These are phyloP conservation scores for Dicentrarchus labrax DNA, from an alignment of 2,113 vertebrate genomes.

Conservation along the genomic window DNA sequence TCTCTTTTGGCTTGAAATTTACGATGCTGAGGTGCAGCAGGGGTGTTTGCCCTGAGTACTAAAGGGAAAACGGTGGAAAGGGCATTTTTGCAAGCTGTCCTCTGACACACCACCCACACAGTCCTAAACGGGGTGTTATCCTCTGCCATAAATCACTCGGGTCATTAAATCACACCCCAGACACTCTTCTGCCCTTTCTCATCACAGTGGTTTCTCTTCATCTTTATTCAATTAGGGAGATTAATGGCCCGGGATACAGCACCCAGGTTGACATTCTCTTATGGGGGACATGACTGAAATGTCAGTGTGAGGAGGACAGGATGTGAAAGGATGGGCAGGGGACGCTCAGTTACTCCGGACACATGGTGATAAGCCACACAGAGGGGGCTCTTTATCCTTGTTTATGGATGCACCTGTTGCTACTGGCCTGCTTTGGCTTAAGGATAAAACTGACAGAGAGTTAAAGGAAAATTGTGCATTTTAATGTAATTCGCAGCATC, in stretches of 20 bases:
- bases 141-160: constrained; percentile 78
- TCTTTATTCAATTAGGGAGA: constrained; percentile 80
- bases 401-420: constrained; percentile 48
- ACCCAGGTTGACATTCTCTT: constrained; percentile 66
- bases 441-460: not conserved
- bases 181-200: constrained; percentile 77
- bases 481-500: not conserved
- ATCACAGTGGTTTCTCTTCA: constrained; percentile 74
- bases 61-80: constrained; percentile 51
- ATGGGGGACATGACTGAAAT: constrained; percentile 69
- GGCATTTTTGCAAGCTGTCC: constrained; percentile 73
- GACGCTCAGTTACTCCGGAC: constrained; percentile 40
- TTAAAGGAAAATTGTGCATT: not conserved
- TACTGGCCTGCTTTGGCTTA: not conserved
- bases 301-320: constrained; percentile 54
- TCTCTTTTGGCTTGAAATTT: constrained; percentile 70
- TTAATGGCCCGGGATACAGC: constrained; percentile 66
- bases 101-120: constrained; percentile 69
- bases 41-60: constrained; percentile 47
- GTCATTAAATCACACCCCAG: constrained; percentile 75
- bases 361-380: constrained; percentile 39
- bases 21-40: constrained; percentile 73
- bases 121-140: constrained; percentile 65
- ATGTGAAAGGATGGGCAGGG: constrained; percentile 24
- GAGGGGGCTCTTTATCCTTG: constrained; percentile 13